Percentiles rank a stretch among this genome's conserved stretches.
Evolutionary conservation across 2,888 invertebrate species (phyloP).

Genomic region (Drosophila pegasa): DNA sequence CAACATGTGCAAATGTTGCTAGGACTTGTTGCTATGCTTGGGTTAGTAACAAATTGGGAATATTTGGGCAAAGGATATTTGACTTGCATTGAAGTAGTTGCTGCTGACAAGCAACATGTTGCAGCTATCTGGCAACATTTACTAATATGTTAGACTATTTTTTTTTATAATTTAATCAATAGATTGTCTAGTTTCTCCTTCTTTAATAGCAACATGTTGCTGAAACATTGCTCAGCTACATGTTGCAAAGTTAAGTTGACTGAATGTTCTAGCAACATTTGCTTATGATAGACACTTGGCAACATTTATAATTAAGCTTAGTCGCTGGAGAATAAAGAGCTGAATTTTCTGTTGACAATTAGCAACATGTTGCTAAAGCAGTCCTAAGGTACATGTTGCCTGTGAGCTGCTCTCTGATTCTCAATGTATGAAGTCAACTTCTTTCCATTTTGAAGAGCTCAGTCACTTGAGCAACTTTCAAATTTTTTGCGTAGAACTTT

Average conservation of each 20-base stretch:
- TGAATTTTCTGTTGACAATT: too few species aligned
- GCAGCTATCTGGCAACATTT: too few species aligned
- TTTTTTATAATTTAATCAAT: too few species aligned
- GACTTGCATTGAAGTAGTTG: neutral
- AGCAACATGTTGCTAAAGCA: slow-evolving; percentile 14
- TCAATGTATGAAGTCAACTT: neutral
- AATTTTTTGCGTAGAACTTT: too few species aligned
- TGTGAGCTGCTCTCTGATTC: too few species aligned
- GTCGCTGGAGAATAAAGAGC: too few species aligned
- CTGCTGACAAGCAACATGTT: neutral
- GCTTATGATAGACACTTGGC: neutral
- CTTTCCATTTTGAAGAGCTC: neutral
- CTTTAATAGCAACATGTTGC: neutral
- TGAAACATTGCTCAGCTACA: neutral
- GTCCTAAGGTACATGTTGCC: neutral
- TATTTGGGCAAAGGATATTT: neutral
- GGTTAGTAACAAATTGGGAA: too few species aligned
- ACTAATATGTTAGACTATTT: too few species aligned
- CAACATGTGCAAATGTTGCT: neutral
- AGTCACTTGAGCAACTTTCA: neutral
- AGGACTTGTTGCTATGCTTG: too few species aligned
- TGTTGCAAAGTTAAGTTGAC: neutral
- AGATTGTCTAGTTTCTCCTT: too few species aligned
- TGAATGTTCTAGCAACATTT: neutral
- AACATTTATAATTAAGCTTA: too few species aligned